Percentiles rank a stretch among this genome's conserved stretches.
Conservation (phyloP, 1,140 invertebrate genomes). For the Drosophila mauritiana region DNA sequence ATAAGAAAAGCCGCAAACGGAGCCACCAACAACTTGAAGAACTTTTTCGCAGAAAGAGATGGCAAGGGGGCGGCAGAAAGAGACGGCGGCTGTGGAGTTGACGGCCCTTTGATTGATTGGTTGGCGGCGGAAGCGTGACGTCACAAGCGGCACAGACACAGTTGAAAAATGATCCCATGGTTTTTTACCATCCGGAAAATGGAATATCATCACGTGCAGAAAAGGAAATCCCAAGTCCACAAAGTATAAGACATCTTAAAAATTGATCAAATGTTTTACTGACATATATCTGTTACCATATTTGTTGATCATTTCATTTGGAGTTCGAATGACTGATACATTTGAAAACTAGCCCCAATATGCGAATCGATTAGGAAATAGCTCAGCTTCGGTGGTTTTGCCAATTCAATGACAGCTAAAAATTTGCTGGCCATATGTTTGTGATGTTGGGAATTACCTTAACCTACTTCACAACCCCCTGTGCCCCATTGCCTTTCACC, state of each 20-base stretch:
- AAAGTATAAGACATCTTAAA: background rate
- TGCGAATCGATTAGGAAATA: background rate
- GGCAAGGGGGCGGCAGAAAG: background rate
- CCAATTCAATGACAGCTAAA: background rate
- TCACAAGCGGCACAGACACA: slow-evolving; percentile 8
- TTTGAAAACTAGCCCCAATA: too few species aligned
- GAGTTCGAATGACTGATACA: too few species aligned
- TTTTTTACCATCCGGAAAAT: slow-evolving; percentile 1
- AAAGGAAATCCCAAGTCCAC: background rate
- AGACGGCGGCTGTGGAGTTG: slow-evolving; percentile 19
- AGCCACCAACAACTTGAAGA: slow-evolving; percentile 1
- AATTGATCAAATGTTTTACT: too few species aligned
- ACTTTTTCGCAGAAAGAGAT: slow-evolving; percentile 1
- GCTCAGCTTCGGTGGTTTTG: background rate
- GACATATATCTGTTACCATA: background rate
- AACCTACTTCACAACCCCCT: slow-evolving; percentile 31
- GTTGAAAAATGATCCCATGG: background rate
- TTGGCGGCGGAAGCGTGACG: slow-evolving; percentile 60
- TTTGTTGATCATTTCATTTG: too few species aligned
- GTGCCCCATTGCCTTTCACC: slow-evolving; percentile 4
- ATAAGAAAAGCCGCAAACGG: slow-evolving; percentile 65
- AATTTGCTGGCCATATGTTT: slow-evolving; percentile 18
- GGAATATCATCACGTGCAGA: background rate
- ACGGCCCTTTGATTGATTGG: slow-evolving; percentile 72
- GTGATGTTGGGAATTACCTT: slow-evolving; percentile 35